A percentile compares a stretch with the other conserved stretches of the same genome.
These are phyloP conservation scores for Esox masquinongy DNA, from an alignment of 2,797 vertebrate genomes.

Conservation along the genomic window DNA sequence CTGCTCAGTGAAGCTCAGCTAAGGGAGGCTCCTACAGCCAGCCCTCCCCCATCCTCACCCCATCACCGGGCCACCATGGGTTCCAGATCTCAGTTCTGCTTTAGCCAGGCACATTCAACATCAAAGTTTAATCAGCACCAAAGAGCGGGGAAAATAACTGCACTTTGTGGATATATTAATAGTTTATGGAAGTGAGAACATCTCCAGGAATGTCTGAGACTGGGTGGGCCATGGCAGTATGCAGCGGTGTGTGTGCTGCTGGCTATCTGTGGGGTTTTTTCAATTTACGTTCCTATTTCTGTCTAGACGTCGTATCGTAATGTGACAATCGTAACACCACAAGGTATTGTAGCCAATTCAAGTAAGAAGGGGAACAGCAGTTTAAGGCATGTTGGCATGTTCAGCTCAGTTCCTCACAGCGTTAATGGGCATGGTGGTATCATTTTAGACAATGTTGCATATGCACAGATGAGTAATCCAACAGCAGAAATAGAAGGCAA, in stretches of 20 bases:
- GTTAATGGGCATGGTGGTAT: background rate
- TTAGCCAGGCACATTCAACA: conserved; percentile 66
- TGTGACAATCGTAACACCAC: conserved; percentile 3
- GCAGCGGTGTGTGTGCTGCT: conserved; percentile 15
- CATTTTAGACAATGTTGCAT: background rate
- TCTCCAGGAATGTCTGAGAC: conserved; percentile 42
- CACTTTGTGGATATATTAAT: conserved; percentile 60
- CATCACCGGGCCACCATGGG: conserved; percentile 58
- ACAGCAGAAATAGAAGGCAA: background rate
- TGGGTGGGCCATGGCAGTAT: background rate
- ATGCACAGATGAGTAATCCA: background rate
- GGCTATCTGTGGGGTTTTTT: conserved; percentile 14
- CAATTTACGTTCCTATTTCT: conserved; percentile 6
- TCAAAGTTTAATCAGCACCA: conserved; percentile 65
- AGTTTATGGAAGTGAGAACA: conserved; percentile 65
- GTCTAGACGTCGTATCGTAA: conserved; percentile 24
- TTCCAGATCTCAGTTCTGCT: conserved; percentile 61
- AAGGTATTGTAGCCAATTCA: background rate
- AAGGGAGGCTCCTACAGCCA: conserved; percentile 11
- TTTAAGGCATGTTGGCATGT: conserved; percentile 23
- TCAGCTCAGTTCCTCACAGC: conserved; percentile 13
- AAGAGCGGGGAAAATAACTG: conserved; percentile 56
- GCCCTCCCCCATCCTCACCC: conserved; percentile 53
- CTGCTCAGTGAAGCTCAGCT: conserved; percentile 63
- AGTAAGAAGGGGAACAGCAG: conserved; percentile 2